Conservation (phyloP, 1,140 invertebrate genomes). For the Trialeurodes vaporariorum region DNA sequence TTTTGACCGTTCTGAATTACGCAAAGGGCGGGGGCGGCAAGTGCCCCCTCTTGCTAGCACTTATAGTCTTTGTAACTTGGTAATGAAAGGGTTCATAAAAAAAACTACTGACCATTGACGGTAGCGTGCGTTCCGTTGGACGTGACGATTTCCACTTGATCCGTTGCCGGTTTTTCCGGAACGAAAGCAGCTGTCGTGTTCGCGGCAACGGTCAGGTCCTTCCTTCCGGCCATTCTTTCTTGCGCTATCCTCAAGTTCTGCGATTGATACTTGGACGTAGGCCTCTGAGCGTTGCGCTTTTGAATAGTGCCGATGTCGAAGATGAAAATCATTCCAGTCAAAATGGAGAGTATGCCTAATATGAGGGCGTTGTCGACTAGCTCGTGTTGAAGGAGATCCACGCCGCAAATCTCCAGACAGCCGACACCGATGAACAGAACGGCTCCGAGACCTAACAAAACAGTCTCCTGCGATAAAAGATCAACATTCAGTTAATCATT, state of each 20-base stretch:
- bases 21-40: too few species aligned
- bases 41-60: too few species aligned
- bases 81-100: too few species aligned
- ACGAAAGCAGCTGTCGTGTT: constrained; percentile 1
- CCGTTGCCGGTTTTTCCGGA: constrained; percentile 6
- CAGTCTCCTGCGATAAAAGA: constrained; percentile 41
- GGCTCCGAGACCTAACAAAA: constrained; percentile 51
- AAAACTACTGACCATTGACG: too few species aligned
- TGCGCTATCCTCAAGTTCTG: constrained; percentile 6
- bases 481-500: too few species aligned
- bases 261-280: constrained; percentile 8
- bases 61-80: too few species aligned
- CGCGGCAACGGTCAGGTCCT: too few species aligned
- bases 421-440: constrained; percentile 53
- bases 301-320: constrained; percentile 15
- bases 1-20: too few species aligned
- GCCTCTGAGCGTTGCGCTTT: constrained; percentile 13
- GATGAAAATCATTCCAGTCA: constrained; percentile 44
- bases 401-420: constrained; percentile 49
- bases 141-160: too few species aligned
- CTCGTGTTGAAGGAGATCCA: constrained; percentile 51
- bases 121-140: too few species aligned
- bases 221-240: not conserved
- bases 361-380: constrained; percentile 56
- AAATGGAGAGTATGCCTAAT: constrained; percentile 50